Base-by-base conservation (phyloP, 2,888 invertebrate species). In the Harpalus rufipes region DNA sequence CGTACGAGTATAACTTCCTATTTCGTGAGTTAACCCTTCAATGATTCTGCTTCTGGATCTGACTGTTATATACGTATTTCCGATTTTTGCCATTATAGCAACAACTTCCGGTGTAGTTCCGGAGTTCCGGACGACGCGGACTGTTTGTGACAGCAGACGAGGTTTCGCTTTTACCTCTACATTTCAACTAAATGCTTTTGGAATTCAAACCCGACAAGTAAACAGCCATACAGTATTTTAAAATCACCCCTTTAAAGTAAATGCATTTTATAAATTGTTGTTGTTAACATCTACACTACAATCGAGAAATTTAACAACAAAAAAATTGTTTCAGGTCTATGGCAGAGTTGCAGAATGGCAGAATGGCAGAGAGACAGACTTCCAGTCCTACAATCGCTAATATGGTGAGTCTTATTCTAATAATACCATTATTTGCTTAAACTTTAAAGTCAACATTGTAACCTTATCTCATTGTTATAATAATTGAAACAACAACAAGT, bases 101-200 rank as follows among this genome's bases (percentile, higher is more conserved):
- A 51, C 44, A 51, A 63, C 21, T 63, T 63, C 63, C 63, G 63
- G 21, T 18, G 12, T 21, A 63, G 44, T 51, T 51, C 44, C 63
- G 21, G 25, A 63, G 21, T 63, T 5, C 12, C 18, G 63, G 21
- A 18, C 59, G 3, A 8, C 39, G 72, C 44, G 41, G 72, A 41
- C 44, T 72, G 72, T 72, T 72, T 72, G 41, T 72, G 72, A 72
- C 72, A 72, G 39, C 44, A 39, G 18, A 72, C 72, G 72, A 12
- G 72, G 32, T 72, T 72, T 72, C 72, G 72, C 72, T 72, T 72
- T 72, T 72, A 72, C 72, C 44, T 51, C 10, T 12, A 51, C 44
- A 51, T 12, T 12, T 51, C 44, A 51, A 32, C 7, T 51, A 51
- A 51, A 51, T 51, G 44, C 44, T 6, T 32, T 12, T 12, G 10